These are phyloP conservation scores for Nomada goodeniana DNA, from an alignment of 2,888 invertebrate species.

Conservation along the genomic window DNA sequence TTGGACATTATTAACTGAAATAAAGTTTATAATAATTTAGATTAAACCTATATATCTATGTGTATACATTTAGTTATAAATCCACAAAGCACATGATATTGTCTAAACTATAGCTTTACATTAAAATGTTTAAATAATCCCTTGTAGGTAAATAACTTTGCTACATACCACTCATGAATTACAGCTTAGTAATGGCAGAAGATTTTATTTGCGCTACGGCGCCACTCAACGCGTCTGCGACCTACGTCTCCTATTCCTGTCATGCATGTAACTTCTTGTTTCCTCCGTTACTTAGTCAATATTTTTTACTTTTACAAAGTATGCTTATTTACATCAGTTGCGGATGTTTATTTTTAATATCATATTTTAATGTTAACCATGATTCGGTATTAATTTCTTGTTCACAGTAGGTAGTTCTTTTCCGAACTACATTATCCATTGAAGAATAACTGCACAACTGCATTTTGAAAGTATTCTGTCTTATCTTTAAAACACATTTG, in stretches of 20 bases:
- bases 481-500: slow-evolving; percentile 76
- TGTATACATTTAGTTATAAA: neutral
- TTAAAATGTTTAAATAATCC: neutral
- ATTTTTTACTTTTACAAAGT: slow-evolving; percentile 39
- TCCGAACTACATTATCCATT: slow-evolving; percentile 79
- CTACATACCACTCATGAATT: slow-evolving; percentile 53
- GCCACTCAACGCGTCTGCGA: slow-evolving; percentile 84
- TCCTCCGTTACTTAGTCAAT: slow-evolving; percentile 71
- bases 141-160: neutral
- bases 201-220: slow-evolving; percentile 82
- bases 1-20: slow-evolving; percentile 25
- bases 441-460: slow-evolving; percentile 78
- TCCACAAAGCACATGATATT: neutral
- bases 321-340: slow-evolving; percentile 34
- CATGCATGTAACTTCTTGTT: slow-evolving; percentile 83
- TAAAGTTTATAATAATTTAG: slow-evolving; percentile 2
- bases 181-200: slow-evolving; percentile 9
- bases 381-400: slow-evolving; percentile 64
- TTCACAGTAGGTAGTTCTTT: slow-evolving; percentile 64
- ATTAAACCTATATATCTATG: slow-evolving; percentile 2
- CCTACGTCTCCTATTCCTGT: slow-evolving; percentile 84
- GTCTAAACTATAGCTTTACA: neutral
- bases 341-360: slow-evolving; percentile 54
- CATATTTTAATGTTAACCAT: slow-evolving; percentile 60
- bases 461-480: slow-evolving; percentile 75